Evolutionary conservation across 2,797 vertebrate genomes (phyloP).

Genomic region (Halcyon chelicuti): DNA sequence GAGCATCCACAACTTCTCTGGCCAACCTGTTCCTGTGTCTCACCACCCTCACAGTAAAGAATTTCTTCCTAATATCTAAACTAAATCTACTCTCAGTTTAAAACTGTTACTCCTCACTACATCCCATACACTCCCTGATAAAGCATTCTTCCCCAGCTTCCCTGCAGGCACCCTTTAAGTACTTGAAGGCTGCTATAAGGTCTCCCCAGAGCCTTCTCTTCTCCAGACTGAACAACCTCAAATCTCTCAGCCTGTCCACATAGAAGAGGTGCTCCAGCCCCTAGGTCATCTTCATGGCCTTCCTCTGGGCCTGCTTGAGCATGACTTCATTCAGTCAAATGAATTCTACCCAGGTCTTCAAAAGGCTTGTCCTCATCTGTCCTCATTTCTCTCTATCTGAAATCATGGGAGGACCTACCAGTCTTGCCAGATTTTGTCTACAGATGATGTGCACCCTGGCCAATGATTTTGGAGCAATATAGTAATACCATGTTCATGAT

Average conservation of each 20-base stretch:
- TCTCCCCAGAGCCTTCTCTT: not conserved
- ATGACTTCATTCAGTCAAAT: not conserved
- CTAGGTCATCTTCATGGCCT: not conserved
- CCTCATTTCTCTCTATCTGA: not conserved
- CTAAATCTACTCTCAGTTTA: not conserved
- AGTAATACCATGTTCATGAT: accelerated
- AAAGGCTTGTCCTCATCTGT: not conserved
- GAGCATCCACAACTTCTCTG: not conserved
- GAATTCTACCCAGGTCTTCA: not conserved
- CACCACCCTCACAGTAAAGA: not conserved
- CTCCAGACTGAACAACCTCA: not conserved
- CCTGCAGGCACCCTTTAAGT: not conserved
- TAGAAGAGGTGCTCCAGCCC: not conserved
- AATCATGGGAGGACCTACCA: not conserved
- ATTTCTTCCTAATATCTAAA: not conserved
- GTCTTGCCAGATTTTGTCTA: not conserved
- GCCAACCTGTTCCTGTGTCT: not conserved
- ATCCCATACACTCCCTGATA: not conserved
- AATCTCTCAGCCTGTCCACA: not conserved
- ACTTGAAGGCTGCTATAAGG: not conserved
- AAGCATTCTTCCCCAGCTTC: not conserved
- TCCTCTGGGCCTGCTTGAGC: not conserved
- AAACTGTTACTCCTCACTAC: not conserved
- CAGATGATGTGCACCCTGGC: not conserved
- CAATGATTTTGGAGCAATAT: accelerated